Evolutionary conservation across 2,888 invertebrate genomes (phyloP).

Genomic region (Spisula subtruncata): DNA sequence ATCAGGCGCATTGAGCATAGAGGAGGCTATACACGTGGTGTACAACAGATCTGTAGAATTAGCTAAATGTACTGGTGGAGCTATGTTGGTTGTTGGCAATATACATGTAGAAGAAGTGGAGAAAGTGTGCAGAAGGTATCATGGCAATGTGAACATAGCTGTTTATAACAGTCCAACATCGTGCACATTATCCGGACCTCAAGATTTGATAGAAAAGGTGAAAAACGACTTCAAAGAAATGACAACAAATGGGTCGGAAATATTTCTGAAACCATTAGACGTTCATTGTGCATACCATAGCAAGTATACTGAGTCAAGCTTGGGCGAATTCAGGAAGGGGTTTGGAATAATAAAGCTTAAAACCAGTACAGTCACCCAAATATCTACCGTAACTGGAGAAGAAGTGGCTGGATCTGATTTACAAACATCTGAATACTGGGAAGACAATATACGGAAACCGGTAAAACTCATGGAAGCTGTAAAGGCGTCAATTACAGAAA

Average conservation of each 20-base stretch:
- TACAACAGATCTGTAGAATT: constrained; percentile 70
- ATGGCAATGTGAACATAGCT: neutral
- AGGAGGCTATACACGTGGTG: constrained; percentile 74
- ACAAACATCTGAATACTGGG: constrained; percentile 76
- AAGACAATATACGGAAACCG: constrained; percentile 75
- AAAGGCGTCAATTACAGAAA: constrained; percentile 43
- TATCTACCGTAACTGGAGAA: constrained; percentile 77
- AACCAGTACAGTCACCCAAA: constrained; percentile 30
- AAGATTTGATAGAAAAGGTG: neutral
- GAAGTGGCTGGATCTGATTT: constrained; percentile 47
- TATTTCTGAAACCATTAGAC: constrained; percentile 45
- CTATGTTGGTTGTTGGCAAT: constrained; percentile 74
- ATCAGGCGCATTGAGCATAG: constrained; percentile 66
- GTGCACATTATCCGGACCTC: constrained; percentile 33
- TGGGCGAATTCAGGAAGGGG: neutral
- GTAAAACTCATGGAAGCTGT: constrained; percentile 76
- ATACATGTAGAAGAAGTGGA: constrained; percentile 55
- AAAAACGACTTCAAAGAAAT: neutral
- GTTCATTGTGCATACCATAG: constrained; percentile 74
- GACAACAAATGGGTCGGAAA: neutral
- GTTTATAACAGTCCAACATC: constrained; percentile 32
- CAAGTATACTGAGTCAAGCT: neutral
- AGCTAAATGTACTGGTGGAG: constrained; percentile 59
- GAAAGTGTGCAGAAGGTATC: constrained; percentile 31
- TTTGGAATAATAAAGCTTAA: neutral